These are phyloP conservation scores for Tholera decimalis DNA, from an alignment of 2,888 invertebrate species.

Conservation along the genomic window DNA sequence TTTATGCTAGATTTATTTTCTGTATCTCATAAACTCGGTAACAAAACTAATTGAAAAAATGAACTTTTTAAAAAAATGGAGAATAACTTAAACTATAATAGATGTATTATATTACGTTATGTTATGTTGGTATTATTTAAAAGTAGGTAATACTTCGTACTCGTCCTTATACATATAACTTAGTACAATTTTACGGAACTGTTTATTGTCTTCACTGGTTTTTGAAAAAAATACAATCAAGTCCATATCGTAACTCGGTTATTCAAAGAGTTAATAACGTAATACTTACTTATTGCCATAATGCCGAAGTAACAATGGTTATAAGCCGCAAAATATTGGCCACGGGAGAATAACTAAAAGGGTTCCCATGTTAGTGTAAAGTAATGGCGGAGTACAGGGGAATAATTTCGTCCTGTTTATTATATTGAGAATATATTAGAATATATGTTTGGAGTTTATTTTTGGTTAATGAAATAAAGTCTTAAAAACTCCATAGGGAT, in stretches of 20 bases:
- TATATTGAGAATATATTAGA: conserved; percentile 30
- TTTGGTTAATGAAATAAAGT: conserved; percentile 18
- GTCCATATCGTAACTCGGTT: not conserved
- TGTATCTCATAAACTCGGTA: too few relatives aligned
- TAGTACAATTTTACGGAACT: not conserved
- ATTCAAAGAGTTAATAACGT: not conserved
- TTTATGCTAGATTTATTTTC: too few relatives aligned
- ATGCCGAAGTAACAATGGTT: conserved; percentile 52
- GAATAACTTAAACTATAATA: too few relatives aligned
- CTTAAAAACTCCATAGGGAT: conserved; percentile 3
- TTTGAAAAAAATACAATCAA: not conserved
- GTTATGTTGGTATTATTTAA: too few relatives aligned
- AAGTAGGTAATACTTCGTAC: too few relatives aligned
- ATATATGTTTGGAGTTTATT: conserved; percentile 21
- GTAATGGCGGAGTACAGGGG: conserved; percentile 45
- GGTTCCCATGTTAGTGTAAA: conserved; percentile 59
- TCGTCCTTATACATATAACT: too few relatives aligned
- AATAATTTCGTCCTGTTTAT: conserved; percentile 46
- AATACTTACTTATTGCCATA: not conserved
- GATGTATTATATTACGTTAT: too few relatives aligned
- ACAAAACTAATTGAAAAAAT: too few relatives aligned
- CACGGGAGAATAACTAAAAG: conserved; percentile 56
- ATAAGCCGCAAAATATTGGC: conserved; percentile 43
- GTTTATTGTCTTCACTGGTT: not conserved
- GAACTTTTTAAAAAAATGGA: too few relatives aligned